Conservation (phyloP, 2,888 invertebrate species). For the Leptopilina drosophilae region DNA sequence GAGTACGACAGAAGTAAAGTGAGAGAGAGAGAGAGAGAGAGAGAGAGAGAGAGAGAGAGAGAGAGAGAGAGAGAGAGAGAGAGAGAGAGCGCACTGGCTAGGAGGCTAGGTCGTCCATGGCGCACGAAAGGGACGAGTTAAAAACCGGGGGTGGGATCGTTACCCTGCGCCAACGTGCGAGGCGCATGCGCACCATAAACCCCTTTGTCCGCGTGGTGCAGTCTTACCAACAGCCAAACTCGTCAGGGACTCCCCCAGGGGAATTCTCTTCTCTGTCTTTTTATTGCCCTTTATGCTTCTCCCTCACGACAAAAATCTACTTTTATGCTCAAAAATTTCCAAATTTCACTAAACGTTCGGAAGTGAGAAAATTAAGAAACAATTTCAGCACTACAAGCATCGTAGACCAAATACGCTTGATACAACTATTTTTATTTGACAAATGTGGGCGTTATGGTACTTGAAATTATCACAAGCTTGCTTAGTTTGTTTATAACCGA, state of each 20-base stretch:
- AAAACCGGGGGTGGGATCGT: conserved; percentile 69
- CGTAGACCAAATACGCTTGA: too few relatives aligned
- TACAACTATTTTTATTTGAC: too few relatives aligned
- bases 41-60: conserved; percentile 50
- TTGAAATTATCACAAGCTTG: too few relatives aligned
- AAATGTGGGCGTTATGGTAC: too few relatives aligned
- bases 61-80: conserved; percentile 51
- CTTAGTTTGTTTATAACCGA: too few relatives aligned
- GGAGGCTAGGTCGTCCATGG: conserved; percentile 43
- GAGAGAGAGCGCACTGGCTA: conserved; percentile 37
- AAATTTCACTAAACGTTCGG: too few relatives aligned
- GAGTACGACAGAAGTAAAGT: neutral
- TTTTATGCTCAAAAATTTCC: neutral
- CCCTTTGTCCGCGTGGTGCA: conserved; percentile 69
- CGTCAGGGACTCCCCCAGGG: conserved; percentile 63
- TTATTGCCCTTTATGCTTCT: conserved; percentile 67
- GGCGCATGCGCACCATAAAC: conserved; percentile 70
- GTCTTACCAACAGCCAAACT: conserved; percentile 52
- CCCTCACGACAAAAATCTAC: conserved; percentile 49
- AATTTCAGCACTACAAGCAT: too few relatives aligned
- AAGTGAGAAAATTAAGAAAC: too few relatives aligned
- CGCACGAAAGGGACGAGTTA: conserved; percentile 61
- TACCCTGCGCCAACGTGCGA: conserved; percentile 67
- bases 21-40: conserved; percentile 52
- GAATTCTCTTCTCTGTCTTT: conserved; percentile 71